Percentiles rank a stretch among this genome's conserved stretches.
These are phyloP conservation scores for Vanessa cardui DNA, from an alignment of 2,888 invertebrate genomes.

Conservation along the genomic window DNA sequence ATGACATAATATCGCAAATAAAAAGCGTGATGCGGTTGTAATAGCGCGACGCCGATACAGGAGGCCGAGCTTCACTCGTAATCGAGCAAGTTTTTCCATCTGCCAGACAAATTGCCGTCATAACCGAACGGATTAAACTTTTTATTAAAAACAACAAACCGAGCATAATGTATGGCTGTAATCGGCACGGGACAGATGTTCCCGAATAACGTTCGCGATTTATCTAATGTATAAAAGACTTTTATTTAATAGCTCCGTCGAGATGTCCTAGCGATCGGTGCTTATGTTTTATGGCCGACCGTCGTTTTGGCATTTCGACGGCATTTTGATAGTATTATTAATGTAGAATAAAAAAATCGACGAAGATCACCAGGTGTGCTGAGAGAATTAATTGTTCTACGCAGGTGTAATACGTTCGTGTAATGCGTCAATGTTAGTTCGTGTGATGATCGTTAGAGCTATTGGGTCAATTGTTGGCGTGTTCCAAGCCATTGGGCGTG, in stretches of 20 bases:
- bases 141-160: conserved; percentile 83
- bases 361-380: conserved; percentile 65
- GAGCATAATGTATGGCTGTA: conserved; percentile 81
- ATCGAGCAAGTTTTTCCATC: conserved; percentile 81
- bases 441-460: conserved; percentile 52
- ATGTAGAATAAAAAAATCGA: conserved; percentile 75
- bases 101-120: conserved; percentile 80
- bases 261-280: conserved; percentile 76
- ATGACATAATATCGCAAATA: conserved; percentile 72
- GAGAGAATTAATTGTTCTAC: conserved; percentile 67
- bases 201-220: conserved; percentile 79
- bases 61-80: conserved; percentile 61
- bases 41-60: conserved; percentile 54
- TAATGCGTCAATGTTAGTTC: conserved; percentile 47
- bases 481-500: conserved; percentile 69
- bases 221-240: conserved; percentile 82
- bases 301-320: conserved; percentile 70
- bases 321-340: conserved; percentile 75
- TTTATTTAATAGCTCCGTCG: conserved; percentile 80
- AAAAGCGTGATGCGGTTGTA: conserved; percentile 57
- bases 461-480: conserved; percentile 60
- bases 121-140: conserved; percentile 83
- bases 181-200: conserved; percentile 82
- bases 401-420: conserved; percentile 57
- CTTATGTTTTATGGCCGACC: conserved; percentile 73